Base-by-base conservation (phyloP, 2,113 vertebrate species). In the Gorsachius goisagi region DNA sequence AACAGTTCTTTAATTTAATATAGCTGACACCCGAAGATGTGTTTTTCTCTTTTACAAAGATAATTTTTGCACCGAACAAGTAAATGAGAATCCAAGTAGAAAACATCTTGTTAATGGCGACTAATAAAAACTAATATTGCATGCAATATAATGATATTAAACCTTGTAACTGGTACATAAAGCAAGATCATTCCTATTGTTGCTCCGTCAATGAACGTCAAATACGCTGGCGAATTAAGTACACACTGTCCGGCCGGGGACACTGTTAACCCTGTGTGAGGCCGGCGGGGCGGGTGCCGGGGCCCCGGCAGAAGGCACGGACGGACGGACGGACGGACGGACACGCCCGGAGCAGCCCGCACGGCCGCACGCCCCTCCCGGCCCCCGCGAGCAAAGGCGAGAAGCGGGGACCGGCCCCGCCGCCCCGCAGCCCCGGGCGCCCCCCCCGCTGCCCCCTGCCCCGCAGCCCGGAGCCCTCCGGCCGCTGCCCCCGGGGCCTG, bases 1-100 rank as follows among this genome's bases (percentile, higher is more conserved):
- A 99, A 99, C 98, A 98, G 98, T 98, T 98, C 99, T 98, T 99
- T 98, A 99, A 99, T 99, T 98, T 99, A 99, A 99, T 99, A 98
- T 98, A 99, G 99, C 98, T 98, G 98, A 98, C 98, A 98, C 98
- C 98, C 97, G 97, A 98, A 97, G 97, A 98, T 98, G 98, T 98
- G 97, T 98, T 98, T 98, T 98, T 97, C 97, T 96, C 97, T 97
- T 98, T 98, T 98, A 89, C 97, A 96, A 97, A 96, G 95, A 97
- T 98, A 97, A 97, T 98, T 98, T 98, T 98, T 97, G 95, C 96
- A 97, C 69, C 94, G 98, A 98, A 95, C 95, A 97, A 98, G 98
- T 98, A 98, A 98, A 98, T 98, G 97, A 98, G 97, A 98, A 98
- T 98, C 90, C 96, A 79, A 98, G 96, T 98, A 97, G 97, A 98